Base-by-base conservation (phyloP, 1,140 invertebrate species). In the Aphaenogaster ashmeadi region DNA sequence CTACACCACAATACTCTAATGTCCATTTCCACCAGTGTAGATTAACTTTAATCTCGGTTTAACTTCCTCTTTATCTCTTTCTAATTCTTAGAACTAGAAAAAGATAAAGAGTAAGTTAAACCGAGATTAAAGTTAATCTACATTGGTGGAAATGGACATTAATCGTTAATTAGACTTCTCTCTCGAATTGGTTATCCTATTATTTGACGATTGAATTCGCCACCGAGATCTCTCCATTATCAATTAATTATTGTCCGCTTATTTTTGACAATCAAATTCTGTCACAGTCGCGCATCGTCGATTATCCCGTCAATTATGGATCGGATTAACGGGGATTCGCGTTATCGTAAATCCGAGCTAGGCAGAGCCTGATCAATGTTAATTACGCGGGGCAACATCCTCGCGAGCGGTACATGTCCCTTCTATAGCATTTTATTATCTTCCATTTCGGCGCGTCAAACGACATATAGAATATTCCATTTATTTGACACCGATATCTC, bases 401-500 rank as follows among this genome's bases (percentile, higher is more conserved):
- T 75, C 80, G 41, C 80, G 36, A 47, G 2, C 41, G 38, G 41
- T 15, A 8, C 41, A 33, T 47, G n/a, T 50, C 44, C 5, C 47
- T 80, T 27, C 50, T 15, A 8, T 18, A 21, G 15, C 54, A 38
- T 84, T 84, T 84, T 84, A 81, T 81, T 71, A 81, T 71, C 64
- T 81, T 38, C 64, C 56, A 81, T 81, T 81, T 81, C 66, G 38
- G 21, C 38, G 21, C 66, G 64, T 58, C 79, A 81, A 71, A 81
- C 79, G 66, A 56, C 79, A 81, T 38, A 21, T 72, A 38, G 54
- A 84, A 84, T 84, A 84, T 84, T 84, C 56, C 80, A 84, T 84
- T 74, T 84, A 60, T 75, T 60, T 74, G 69, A 74, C 80, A 74
- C 69, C 54, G 33, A 84, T 84, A 84, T 84, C 75, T 84, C 80